These are phyloP conservation scores for Oryzias sinensis DNA, from an alignment of 2,797 vertebrate species.

Conservation along the genomic window DNA sequence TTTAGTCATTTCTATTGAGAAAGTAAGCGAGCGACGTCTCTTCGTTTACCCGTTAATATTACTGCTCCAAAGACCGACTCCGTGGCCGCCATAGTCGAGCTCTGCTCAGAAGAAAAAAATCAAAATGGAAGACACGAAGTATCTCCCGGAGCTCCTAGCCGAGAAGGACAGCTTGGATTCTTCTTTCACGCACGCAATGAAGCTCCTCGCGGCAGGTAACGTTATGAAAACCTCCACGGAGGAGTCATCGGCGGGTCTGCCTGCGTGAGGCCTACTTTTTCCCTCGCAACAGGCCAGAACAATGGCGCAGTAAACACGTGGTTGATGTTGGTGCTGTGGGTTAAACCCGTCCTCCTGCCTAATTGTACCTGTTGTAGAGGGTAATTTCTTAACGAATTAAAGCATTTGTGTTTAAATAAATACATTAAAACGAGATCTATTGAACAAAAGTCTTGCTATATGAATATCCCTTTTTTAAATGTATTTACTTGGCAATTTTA, in stretches of 20 bases:
- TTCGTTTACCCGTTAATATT: no score
- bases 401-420: no score
- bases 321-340: slow-evolving; percentile 15
- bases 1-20: no score
- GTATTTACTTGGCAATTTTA: no score
- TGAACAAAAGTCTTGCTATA: no score
- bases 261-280: slow-evolving; percentile 13
- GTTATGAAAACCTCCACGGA: background rate
- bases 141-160: slow-evolving; percentile 93
- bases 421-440: no score
- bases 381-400: no score
- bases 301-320: slow-evolving; percentile 61
- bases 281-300: slow-evolving; percentile 27
- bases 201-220: slow-evolving; percentile 88
- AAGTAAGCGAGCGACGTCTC: no score
- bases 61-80: slow-evolving; percentile 1
- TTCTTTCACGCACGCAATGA: slow-evolving; percentile 96
- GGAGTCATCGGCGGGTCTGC: background rate
- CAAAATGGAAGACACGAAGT: slow-evolving; percentile 93
- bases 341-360: background rate
- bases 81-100: slow-evolving; percentile 33
- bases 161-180: slow-evolving; percentile 96
- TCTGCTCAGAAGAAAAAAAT: slow-evolving; percentile 35
- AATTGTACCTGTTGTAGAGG: no score
- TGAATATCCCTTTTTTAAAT: no score